Conservation (phyloP, 1,140 invertebrate genomes). For the Pseudoatta argentina region DNA sequence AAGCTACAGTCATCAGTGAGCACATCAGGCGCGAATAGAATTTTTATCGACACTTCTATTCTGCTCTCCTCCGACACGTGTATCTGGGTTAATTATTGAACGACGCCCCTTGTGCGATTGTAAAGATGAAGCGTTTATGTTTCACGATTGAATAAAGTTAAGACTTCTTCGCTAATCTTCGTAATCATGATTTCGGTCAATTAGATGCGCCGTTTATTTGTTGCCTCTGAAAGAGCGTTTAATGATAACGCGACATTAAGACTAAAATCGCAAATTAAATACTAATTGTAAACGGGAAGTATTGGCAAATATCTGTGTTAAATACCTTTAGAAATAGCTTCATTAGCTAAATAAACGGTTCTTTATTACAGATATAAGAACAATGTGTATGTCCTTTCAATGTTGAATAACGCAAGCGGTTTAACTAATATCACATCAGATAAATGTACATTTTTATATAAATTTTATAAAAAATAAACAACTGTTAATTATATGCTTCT, state of each 20-base stretch:
- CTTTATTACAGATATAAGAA: slow-evolving; percentile 8
- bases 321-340: slow-evolving; percentile 10
- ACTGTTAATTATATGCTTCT: background rate
- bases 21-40: background rate
- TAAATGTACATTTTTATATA: background rate
- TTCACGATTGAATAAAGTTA: slow-evolving; percentile 7
- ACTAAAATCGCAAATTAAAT: background rate
- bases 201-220: background rate
- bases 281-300: background rate
- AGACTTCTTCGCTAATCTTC: background rate
- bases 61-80: background rate
- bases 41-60: slow-evolving; percentile 14
- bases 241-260: background rate
- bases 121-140: background rate
- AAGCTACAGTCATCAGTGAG: background rate
- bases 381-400: background rate
- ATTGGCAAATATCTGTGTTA: background rate
- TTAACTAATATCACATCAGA: slow-evolving; percentile 2
- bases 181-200: background rate
- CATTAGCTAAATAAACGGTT: slow-evolving; percentile 16
- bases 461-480: background rate
- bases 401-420: background rate
- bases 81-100: slow-evolving; percentile 31
- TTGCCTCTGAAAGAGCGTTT: background rate
- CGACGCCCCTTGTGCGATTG: background rate